Conservation (phyloP, 2,888 invertebrate genomes). For the Rotaria sp. region DNA sequence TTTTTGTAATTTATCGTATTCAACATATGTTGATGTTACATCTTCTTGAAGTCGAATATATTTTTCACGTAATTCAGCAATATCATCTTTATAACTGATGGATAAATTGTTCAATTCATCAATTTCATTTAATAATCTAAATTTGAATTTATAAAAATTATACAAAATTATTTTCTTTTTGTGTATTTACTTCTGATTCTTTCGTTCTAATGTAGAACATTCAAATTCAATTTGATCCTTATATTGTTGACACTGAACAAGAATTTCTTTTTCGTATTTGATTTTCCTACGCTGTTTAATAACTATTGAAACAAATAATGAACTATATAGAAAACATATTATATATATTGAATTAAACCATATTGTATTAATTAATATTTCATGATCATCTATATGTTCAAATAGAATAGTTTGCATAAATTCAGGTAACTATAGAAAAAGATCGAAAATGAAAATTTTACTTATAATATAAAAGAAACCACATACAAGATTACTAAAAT, state of each 20-base stretch:
- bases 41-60: neutral
- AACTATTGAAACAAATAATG: neutral
- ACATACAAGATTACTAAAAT: neutral
- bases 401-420: neutral
- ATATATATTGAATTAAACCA: neutral
- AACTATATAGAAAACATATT: neutral
- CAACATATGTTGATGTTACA: neutral
- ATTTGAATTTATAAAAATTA: neutral
- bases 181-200: neutral
- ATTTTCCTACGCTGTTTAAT: neutral
- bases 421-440: neutral
- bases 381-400: neutral
- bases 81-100: neutral
- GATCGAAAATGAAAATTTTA: neutral
- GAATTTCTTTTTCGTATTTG: neutral
- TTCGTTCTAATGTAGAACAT: neutral
- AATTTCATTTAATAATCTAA: neutral
- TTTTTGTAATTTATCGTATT: neutral
- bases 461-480: neutral
- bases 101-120: neutral
- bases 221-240: constrained; percentile 25
- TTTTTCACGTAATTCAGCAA: constrained; percentile 6
- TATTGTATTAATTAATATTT: neutral
- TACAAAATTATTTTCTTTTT: neutral
- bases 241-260: constrained; percentile 15